Conservation (phyloP, 1,140 invertebrate species). For the Euura lappo region DNA sequence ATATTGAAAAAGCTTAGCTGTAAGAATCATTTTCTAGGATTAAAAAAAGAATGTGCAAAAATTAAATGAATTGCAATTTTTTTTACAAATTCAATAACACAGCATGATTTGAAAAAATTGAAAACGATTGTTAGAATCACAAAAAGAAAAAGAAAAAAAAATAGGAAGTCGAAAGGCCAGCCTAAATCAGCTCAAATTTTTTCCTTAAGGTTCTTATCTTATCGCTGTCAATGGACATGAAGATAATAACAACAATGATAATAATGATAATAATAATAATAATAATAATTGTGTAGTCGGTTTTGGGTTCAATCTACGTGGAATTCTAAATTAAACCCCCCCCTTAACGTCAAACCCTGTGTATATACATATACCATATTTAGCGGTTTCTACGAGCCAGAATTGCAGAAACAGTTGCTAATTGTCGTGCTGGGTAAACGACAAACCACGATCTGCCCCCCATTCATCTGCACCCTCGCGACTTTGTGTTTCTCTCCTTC, state of each 20-base stretch:
- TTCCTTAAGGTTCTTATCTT: not conserved
- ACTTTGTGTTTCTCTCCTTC: not conserved
- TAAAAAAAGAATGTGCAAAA: too few species aligned
- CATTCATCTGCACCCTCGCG: not conserved
- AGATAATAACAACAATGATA: too few species aligned
- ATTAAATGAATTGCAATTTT: too few species aligned
- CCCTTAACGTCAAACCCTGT: too few species aligned
- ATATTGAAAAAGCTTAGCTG: too few species aligned
- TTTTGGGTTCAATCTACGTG: not conserved
- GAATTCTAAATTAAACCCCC: constrained; percentile 1
- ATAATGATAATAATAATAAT: too few species aligned
- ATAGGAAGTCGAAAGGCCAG: not conserved
- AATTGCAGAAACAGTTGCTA: not conserved
- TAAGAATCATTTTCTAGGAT: too few species aligned
- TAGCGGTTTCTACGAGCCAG: not conserved
- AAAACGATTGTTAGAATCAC: not conserved
- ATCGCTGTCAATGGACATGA: not conserved
- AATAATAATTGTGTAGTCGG: not conserved
- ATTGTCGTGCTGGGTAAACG: not conserved
- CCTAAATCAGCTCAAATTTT: not conserved
- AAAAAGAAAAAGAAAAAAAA: not conserved
- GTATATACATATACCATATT: too few species aligned
- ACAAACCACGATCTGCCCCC: not conserved
- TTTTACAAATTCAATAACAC: too few species aligned
- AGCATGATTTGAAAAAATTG: not conserved